Percentiles rank a stretch among this genome's conserved stretches.
phyloP scores from a whole-genome alignment of 2,113 vertebrate genomes.

The Hylia prasina region DNA sequence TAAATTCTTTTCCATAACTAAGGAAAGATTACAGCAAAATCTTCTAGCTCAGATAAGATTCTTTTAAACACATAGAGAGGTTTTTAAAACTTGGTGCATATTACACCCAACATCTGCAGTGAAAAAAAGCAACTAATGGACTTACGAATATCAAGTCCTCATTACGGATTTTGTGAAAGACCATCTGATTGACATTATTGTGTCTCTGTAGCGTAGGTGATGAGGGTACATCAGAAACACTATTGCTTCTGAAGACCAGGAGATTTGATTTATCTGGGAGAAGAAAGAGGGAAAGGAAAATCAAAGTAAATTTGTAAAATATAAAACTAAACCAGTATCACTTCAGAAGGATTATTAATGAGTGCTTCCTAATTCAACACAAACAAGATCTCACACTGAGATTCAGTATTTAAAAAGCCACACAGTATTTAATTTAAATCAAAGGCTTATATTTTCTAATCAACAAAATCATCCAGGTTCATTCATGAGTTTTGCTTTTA shows the following conservation, averaged over 20 bases:
- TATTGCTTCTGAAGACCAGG: conserved; percentile 87
- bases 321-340: not conserved
- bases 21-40: not conserved
- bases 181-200: conserved; percentile 95
- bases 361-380: not conserved
- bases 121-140: not conserved
- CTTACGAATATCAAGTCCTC: conserved; percentile 92
- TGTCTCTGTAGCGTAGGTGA: conserved; percentile 84
- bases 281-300: not conserved
- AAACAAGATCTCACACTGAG: not conserved
- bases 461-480: not conserved
- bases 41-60: not conserved
- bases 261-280: conserved; percentile 92
- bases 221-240: conserved; percentile 75
- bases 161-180: conserved; percentile 97
- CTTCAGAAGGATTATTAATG: not conserved
- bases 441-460: not conserved
- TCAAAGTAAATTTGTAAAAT: not conserved
- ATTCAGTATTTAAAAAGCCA: not conserved
- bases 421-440: not conserved
- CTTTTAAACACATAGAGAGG: not conserved
- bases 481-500: not conserved
- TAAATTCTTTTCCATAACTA: not conserved
- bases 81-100: not conserved
- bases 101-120: not conserved